A percentile compares a stretch with the other conserved stretches of the same genome.
Conservation (phyloP, 1,140 invertebrate genomes). For the Nixonia krombeini region DNA sequence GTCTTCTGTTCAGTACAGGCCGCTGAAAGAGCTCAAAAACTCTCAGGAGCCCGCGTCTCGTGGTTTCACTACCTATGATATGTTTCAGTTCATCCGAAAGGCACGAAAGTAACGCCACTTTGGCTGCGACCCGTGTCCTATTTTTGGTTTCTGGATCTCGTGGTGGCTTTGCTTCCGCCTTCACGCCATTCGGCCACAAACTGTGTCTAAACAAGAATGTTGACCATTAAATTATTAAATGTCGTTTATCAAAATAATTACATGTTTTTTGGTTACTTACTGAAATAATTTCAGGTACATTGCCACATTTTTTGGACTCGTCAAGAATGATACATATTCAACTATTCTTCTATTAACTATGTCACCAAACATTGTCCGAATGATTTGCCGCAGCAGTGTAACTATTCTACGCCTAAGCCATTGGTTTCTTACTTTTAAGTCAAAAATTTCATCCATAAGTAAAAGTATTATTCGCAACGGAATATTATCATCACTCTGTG, state of each 20-base stretch:
- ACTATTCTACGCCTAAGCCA: conserved; percentile 89
- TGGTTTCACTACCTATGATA: conserved; percentile 92
- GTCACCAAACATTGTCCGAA: conserved; percentile 87
- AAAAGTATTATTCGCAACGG: conserved; percentile 88
- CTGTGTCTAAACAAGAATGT: conserved; percentile 82
- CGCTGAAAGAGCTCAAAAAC: conserved; percentile 92
- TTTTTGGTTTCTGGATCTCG: conserved; percentile 82
- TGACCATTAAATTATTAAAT: too few relatives aligned
- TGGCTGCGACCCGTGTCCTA: conserved; percentile 87
- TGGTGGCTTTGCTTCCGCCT: conserved; percentile 75
- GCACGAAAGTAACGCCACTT: conserved; percentile 84
- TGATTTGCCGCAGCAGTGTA: conserved; percentile 82
- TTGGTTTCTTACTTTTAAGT: conserved; percentile 87
- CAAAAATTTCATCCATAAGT: conserved; percentile 93
- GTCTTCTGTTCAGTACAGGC: conserved; percentile 85
- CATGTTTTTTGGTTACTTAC: conserved; percentile 72
- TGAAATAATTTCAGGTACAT: conserved; percentile 90
- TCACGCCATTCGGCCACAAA: conserved; percentile 84
- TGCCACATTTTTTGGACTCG: conserved; percentile 90
- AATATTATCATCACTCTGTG: conserved; percentile 85
- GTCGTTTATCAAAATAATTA: conserved; percentile 44
- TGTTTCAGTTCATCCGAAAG: conserved; percentile 89
- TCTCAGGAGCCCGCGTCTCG: conserved; percentile 86
- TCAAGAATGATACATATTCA: conserved; percentile 91
- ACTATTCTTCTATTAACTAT: conserved; percentile 92